Conservation (phyloP, 2,113 vertebrate species). For the Carollia perspicillata region DNA sequence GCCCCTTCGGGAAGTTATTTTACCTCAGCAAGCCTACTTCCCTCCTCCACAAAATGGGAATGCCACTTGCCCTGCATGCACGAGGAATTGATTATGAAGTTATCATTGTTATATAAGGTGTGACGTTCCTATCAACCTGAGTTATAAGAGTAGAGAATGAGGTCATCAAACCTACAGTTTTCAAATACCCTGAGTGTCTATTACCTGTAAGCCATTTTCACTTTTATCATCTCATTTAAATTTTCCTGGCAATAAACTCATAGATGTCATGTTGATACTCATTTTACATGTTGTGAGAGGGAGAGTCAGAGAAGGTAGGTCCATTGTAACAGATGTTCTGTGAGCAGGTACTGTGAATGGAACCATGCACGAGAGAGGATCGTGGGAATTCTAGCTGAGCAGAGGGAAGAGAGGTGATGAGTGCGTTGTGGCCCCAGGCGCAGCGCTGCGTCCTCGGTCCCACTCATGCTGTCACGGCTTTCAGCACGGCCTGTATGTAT, state of each 20-base stretch:
- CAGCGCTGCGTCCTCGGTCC: not conserved
- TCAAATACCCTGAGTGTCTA: not conserved
- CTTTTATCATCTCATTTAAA: not conserved
- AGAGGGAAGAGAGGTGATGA: not conserved
- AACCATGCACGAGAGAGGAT: not conserved
- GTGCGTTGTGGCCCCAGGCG: fast-evolving
- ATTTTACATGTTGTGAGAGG: not conserved
- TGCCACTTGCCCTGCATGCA: not conserved
- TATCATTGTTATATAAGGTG: not conserved
- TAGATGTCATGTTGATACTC: not conserved
- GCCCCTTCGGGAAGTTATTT: not conserved
- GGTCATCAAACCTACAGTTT: not conserved
- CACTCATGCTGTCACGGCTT: not conserved
- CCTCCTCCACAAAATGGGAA: not conserved
- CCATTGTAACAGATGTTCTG: not conserved
- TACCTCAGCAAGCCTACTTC: not conserved
- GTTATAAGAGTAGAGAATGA: not conserved
- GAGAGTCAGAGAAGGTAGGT: not conserved
- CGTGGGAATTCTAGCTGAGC: not conserved
- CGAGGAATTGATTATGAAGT: not conserved
- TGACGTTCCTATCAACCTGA: not conserved
- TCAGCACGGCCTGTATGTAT: not conserved
- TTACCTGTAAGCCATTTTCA: not conserved
- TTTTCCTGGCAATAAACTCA: not conserved
- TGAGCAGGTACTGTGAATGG: not conserved